Percentiles rank a stretch among this genome's conserved stretches.
phyloP scores from a whole-genome alignment of 1,140 invertebrate genomes.

The Diabrotica virgifera region DNA sequence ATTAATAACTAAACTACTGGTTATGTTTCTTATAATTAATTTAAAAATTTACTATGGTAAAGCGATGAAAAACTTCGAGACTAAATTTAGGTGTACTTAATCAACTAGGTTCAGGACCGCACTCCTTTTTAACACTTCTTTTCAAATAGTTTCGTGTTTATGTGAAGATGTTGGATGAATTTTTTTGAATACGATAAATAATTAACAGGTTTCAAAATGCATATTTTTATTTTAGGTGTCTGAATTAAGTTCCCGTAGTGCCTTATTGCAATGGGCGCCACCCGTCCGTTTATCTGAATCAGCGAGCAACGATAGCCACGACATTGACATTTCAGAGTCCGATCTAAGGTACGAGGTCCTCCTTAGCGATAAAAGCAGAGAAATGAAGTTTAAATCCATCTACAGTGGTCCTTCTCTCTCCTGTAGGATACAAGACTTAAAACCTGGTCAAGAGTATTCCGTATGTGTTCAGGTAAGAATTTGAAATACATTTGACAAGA shows the following conservation, averaged over 20 bases:
- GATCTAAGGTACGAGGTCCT: constrained; percentile 76
- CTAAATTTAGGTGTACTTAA: no score
- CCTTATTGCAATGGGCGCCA: constrained; percentile 73
- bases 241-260: constrained; percentile 73
- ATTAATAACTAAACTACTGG: no score
- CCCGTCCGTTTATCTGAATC: constrained; percentile 61
- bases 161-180: no score
- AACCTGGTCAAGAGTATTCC: constrained; percentile 77
- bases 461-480: constrained; percentile 59
- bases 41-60: no score
- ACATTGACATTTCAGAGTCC: constrained; percentile 50
- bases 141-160: no score
- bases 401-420: constrained; percentile 70
- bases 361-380: constrained; percentile 71
- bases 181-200: no score
- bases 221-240: constrained; percentile 56
- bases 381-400: constrained; percentile 75
- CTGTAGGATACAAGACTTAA: constrained; percentile 70
- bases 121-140: no score
- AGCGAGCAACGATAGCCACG: constrained; percentile 46
- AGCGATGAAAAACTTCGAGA: no score
- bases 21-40: no score
- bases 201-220: neutral
- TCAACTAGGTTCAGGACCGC: no score
- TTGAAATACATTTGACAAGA: no score